Base-by-base conservation (phyloP, 2,888 invertebrate species). In the Andrena flavipes region DNA sequence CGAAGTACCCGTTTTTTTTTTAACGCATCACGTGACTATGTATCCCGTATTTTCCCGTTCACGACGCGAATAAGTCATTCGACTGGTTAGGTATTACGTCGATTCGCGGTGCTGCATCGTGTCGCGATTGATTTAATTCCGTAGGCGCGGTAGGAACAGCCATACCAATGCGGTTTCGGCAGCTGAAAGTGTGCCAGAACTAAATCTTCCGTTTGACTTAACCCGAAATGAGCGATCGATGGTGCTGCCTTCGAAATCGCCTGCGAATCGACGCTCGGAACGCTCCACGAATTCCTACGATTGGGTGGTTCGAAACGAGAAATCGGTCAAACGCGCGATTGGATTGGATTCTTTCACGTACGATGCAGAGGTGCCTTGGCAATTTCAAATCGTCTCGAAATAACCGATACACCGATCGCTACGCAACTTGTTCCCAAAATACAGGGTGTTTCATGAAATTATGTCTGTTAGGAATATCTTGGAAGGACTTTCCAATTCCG, bases 161-260 rank as follows among this genome's bases (percentile, higher is more conserved):
- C 30, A 33, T 30, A 30, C n/a, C 63, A 68, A 70, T 60, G 80
- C 72, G 76, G 42, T 70, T 71, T 77, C 67, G 78, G 64, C 69
- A 4, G 69, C 73, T 30, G 83, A 84, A 91, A 91, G 91, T 91
- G 71, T 90, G 91, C 86, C 91, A 79, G 77, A 77, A 81, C 82
- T 84, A 87, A 88, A 91, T 89, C 90, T 88, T 88, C 80, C 84
- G 87, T 85, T 82, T 84, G 87, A 86, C 81, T 85, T 82, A 81
- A 63, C 74, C 54, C 65, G 70, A 81, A 68, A 65, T 63, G 83
- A 78, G 60, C 77, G 82, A 76, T 80, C 67, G 77, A 29, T 49
- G 29, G 49, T 42, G 62, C 56, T 42, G 70, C 23, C 51, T 64
- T 73, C 84, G 84, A 83, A 86, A 88, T 88, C 86, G 82, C 74